Percentiles rank a stretch among this genome's conserved stretches.
These are phyloP conservation scores for Mixornis gularis DNA, from an alignment of 2,113 vertebrate species.

Conservation along the genomic window DNA sequence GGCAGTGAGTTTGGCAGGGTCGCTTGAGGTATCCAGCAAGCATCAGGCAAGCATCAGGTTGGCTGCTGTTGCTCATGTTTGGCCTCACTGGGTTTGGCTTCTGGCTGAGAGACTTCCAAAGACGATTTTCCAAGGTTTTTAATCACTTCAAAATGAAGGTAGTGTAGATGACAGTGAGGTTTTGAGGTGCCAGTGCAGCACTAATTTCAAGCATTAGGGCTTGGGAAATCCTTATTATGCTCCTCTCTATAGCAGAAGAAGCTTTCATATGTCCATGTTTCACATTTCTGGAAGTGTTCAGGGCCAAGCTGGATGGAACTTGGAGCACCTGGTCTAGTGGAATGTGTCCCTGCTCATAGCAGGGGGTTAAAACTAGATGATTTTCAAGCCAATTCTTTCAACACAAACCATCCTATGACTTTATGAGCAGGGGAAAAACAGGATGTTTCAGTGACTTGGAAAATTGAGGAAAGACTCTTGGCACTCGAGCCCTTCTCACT, in stretches of 20 bases:
- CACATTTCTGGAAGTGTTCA: background rate
- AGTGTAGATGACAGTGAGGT: background rate
- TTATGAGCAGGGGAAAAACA: background rate
- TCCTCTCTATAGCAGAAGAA: background rate
- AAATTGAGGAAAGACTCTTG: background rate
- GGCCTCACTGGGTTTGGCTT: background rate
- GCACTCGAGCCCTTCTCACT: background rate
- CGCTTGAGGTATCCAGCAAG: fast-evolving
- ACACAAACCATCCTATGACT: background rate
- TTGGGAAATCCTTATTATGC: background rate
- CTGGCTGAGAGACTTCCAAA: background rate
- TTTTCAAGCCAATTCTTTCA: background rate
- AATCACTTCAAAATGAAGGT: background rate
- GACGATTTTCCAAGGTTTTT: background rate
- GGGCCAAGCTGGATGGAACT: background rate
- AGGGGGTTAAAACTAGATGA: background rate
- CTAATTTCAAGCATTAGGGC: background rate
- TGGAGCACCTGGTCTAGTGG: background rate
- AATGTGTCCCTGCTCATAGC: background rate
- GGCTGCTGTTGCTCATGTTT: fast-evolving
- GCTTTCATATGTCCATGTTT: background rate
- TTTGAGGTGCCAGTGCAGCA: background rate
- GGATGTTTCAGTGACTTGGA: background rate
- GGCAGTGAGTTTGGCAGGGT: background rate
- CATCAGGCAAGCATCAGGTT: background rate